phyloP scores from a whole-genome alignment of 2,888 invertebrate species.

The Scelioninae gen. 1 region DNA sequence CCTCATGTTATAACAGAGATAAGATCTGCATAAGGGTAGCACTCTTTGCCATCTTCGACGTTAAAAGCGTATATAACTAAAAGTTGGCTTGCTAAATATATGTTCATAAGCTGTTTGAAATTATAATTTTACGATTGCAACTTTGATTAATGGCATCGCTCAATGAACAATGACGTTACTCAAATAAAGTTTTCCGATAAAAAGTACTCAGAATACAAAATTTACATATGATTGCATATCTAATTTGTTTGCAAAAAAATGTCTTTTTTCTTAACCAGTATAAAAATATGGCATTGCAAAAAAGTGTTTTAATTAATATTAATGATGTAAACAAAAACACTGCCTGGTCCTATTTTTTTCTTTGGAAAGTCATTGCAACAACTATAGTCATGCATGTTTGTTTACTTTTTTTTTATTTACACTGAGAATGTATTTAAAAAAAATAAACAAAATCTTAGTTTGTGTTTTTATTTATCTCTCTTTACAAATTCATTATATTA shows the following conservation, averaged over 20 bases:
- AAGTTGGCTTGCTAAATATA: conserved; percentile 51
- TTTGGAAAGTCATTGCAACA: too few species aligned
- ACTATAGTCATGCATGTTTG: too few species aligned
- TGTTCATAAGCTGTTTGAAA: conserved; percentile 52
- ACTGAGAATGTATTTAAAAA: too few species aligned
- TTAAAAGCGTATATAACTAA: conserved; percentile 54
- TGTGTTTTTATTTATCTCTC: too few species aligned
- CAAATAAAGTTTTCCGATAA: conserved; percentile 52
- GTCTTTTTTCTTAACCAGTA: too few species aligned
- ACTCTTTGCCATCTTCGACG: conserved; percentile 45
- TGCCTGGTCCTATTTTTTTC: too few species aligned
- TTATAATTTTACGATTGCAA: conserved; percentile 61
- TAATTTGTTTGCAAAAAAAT: conserved; percentile 35
- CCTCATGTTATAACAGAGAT: conserved; percentile 53
- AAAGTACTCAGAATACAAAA: conserved; percentile 6
- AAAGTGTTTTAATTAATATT: too few species aligned
- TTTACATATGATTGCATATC: conserved; percentile 54
- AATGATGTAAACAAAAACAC: too few species aligned
- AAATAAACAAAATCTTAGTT: too few species aligned
- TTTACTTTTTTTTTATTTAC: too few species aligned
- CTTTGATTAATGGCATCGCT: conserved; percentile 52
- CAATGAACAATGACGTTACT: conserved; percentile 56
- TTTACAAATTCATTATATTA: too few species aligned
- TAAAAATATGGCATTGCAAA: too few species aligned
- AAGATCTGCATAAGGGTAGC: conserved; percentile 41